phyloP scores from a whole-genome alignment of 1,140 invertebrate genomes.

The Panagrolaimus sp. region DNA sequence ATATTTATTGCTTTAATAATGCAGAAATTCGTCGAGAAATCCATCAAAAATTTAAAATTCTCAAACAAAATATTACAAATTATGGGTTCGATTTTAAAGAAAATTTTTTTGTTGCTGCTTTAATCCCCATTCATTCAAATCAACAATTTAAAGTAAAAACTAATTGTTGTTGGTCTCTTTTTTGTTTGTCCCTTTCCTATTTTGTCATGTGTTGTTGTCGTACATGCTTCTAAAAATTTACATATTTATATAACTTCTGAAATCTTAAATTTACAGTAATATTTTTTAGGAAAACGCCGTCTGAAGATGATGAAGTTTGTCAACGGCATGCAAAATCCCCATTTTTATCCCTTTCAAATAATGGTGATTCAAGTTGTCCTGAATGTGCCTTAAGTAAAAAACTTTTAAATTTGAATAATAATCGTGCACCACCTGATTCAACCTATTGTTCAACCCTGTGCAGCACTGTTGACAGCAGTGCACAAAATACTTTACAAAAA shows the following conservation, averaged over 20 bases:
- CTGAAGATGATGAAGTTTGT: neutral
- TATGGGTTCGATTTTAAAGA: conserved; percentile 15
- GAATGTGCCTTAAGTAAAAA: neutral
- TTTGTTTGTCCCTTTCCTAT: neutral
- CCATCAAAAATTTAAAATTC: neutral
- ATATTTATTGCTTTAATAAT: conserved; percentile 5
- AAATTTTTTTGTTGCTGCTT: neutral
- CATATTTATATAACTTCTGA: neutral
- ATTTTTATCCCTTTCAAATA: neutral
- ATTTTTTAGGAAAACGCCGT: neutral
- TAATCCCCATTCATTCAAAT: neutral
- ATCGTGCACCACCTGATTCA: neutral
- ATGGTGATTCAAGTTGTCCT: neutral
- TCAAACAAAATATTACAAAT: neutral
- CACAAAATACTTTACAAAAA: conserved; percentile 6
- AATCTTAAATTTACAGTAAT: no score
- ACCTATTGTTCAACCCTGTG: neutral
- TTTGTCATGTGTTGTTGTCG: neutral
- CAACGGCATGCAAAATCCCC: neutral
- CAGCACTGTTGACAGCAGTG: neutral
- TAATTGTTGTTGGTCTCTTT: neutral
- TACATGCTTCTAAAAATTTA: neutral
- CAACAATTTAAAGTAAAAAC: conserved; percentile 7
- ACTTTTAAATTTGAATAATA: neutral
- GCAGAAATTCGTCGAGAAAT: neutral